These are phyloP conservation scores for Nesoenas mayeri DNA, from an alignment of 2,113 vertebrate genomes.

Conservation along the genomic window DNA sequence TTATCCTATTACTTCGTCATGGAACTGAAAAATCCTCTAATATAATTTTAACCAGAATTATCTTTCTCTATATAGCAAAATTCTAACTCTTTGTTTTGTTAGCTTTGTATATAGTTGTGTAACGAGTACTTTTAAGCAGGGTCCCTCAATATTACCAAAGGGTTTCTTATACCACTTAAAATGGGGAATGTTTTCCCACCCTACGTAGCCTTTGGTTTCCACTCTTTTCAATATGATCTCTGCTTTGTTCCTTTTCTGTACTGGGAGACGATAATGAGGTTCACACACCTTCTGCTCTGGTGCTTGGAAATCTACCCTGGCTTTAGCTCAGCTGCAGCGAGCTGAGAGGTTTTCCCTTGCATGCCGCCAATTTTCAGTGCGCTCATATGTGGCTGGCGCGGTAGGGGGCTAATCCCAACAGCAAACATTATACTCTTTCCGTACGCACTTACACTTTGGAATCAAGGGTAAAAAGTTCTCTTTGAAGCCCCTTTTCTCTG, in stretches of 20 bases:
- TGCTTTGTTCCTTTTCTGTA: conserved; percentile 48
- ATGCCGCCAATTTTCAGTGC: conserved; percentile 44
- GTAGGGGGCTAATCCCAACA: conserved; percentile 75
- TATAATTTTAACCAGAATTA: neutral
- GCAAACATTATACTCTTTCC: conserved; percentile 75
- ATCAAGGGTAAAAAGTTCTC: conserved; percentile 61
- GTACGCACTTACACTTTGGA: conserved; percentile 54
- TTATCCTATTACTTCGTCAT: neutral
- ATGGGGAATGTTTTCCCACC: conserved; percentile 1
- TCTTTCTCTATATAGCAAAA: neutral
- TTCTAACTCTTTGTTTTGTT: neutral
- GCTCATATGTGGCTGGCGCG: conserved; percentile 40
- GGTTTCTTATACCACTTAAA: neutral
- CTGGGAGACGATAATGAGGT: conserved; percentile 14
- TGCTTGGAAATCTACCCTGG: conserved; percentile 61
- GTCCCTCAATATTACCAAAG: neutral
- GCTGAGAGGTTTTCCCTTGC: conserved; percentile 50
- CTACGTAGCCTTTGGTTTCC: conserved; percentile 8
- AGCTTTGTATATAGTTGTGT: neutral
- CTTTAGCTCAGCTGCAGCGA: conserved; percentile 60
- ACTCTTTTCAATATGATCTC: neutral
- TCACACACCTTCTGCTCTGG: conserved; percentile 48
- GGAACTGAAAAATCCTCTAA: neutral
- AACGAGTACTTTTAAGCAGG: neutral
- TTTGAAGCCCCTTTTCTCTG: conserved; percentile 67